Conservation (phyloP, 2,797 vertebrate genomes). For the Rhodeus uyekii region DNA sequence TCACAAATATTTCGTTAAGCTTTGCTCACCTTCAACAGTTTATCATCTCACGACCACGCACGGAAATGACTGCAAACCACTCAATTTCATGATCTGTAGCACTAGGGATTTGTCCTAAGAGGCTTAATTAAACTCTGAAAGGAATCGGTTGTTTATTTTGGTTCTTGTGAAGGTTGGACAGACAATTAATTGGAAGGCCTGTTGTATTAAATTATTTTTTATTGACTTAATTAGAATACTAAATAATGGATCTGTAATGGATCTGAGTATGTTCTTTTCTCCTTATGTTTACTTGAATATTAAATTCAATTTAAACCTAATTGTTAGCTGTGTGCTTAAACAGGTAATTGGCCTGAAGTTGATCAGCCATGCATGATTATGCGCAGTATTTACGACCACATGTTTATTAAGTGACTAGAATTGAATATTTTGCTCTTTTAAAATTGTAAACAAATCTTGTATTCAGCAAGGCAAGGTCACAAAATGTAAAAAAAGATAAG, state of each 20-base stretch:
- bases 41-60: not conserved
- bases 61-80: not conserved
- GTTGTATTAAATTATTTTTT: slow-evolving; percentile 9
- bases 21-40: slow-evolving; percentile 18
- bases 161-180: slow-evolving; percentile 19
- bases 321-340: not conserved
- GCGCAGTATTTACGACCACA: not conserved
- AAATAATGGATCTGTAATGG: slow-evolving; percentile 5
- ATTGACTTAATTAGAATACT: not conserved
- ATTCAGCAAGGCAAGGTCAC: too few relatives aligned
- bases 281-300: not conserved
- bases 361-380: not conserved
- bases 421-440: not conserved
- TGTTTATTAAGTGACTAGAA: not conserved
- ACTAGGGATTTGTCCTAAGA: not conserved
- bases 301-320: not conserved
- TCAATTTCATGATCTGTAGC: not conserved
- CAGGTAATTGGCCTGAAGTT: not conserved
- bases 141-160: slow-evolving; percentile 1
- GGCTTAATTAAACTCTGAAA: slow-evolving; percentile 29
- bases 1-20: slow-evolving; percentile 3
- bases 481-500: too few relatives aligned
- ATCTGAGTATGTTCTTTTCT: not conserved
- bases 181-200: not conserved
- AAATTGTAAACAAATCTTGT: too few relatives aligned